These are phyloP conservation scores for Nilaparvata lugens DNA, from an alignment of 1,140 invertebrate species.

Conservation along the genomic window DNA sequence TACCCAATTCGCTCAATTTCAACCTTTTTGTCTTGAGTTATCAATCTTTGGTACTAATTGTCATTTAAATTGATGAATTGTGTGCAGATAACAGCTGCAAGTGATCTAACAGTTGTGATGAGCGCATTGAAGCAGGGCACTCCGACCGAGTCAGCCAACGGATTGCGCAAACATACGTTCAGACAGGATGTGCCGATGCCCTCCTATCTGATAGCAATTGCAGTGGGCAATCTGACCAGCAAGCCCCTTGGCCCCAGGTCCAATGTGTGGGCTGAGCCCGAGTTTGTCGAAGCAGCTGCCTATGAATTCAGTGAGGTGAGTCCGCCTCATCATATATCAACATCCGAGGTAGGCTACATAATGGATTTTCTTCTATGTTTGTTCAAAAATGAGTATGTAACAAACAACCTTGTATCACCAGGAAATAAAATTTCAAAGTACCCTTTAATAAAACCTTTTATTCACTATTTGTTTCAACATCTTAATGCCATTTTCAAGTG, in stretches of 20 bases:
- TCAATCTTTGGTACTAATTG: too few relatives aligned
- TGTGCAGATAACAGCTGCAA: slow-evolving; percentile 57
- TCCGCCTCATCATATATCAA: too few relatives aligned
- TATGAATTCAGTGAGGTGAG: slow-evolving; percentile 74
- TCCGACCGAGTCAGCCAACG: slow-evolving; percentile 29
- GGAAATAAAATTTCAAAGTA: too few relatives aligned
- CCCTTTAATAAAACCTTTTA: too few relatives aligned
- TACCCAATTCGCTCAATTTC: too few relatives aligned
- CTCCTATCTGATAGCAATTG: slow-evolving; percentile 76
- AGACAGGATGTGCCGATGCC: slow-evolving; percentile 67
- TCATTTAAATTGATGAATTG: too few relatives aligned
- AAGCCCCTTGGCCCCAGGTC: slow-evolving; percentile 67
- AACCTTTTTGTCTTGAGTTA: too few relatives aligned
- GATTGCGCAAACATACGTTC: slow-evolving; percentile 49
- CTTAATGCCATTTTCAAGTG: too few relatives aligned
- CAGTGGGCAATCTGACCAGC: slow-evolving; percentile 70
- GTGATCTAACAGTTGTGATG: slow-evolving; percentile 76
- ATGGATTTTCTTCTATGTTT: too few relatives aligned
- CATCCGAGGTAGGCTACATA: too few relatives aligned
- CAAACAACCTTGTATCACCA: background rate
- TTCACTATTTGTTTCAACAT: too few relatives aligned
- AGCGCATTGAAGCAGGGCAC: slow-evolving; percentile 61
- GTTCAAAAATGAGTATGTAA: background rate
- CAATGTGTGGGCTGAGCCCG: slow-evolving; percentile 82
- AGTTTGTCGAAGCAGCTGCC: slow-evolving; percentile 71